Evolutionary conservation across 2,113 vertebrate species (phyloP), one percentile per base, ranked within the genome.

Genomic region (Pipa parva): DNA sequence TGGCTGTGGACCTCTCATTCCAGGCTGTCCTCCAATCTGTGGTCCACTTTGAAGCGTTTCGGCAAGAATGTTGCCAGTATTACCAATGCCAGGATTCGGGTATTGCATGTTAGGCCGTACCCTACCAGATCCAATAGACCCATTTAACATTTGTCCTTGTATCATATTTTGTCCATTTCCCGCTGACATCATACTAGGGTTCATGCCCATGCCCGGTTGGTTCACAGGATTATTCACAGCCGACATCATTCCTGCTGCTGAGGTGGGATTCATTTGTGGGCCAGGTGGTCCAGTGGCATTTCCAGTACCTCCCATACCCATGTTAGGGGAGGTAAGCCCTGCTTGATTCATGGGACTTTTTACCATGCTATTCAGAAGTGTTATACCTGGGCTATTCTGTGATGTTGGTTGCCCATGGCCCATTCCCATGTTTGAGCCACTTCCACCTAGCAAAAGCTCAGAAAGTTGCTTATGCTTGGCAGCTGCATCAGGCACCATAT

Each of bases 381-480:
- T 84, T 78, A 91, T 84, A 73, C 88, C 88, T 76, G 87, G 87
- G 77, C 87, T 90, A 0, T 75, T 87, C 50, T 91, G 90, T 59
- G 86, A 86, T 65, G 83, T 73, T 75, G 89, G 89, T 83, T 86
- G 72, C 69, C 91, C 78, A 76, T 89, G 85, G 1, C 87, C 88
- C 89, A 91, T 88, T 71, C 74, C 87, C 84, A 91, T 85, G 79
- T 89, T 90, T 66, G 88, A 80, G 67, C 88, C 85, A 76, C 85
- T 90, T 70, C 90, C 89, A 64, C 92, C 86, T 2, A 94, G 91
- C 42, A 99, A 68, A 33, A 98, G 88, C 79, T 99, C 97, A 31
- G 97, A 99, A 27, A 99, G 84, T 76, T 99, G 95, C 87, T 99
- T 98, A 84, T 99, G 94, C 89, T 99, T 99, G 66, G 94, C 89